Conservation (phyloP, 2,888 invertebrate genomes). For the Gymnosoma rotundatum region DNA sequence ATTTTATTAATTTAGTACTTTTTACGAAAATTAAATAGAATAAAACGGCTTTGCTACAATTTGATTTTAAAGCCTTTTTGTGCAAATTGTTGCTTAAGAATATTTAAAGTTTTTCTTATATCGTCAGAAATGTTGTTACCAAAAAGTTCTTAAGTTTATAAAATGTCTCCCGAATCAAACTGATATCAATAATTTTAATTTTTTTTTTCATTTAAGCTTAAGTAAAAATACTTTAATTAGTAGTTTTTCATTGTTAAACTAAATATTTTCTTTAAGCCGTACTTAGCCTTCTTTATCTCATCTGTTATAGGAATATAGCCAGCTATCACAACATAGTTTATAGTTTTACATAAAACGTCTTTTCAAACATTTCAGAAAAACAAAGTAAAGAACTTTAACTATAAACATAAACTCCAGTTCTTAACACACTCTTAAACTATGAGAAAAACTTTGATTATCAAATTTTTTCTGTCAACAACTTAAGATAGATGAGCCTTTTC, state of each 20-base stretch:
- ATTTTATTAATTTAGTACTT: too few species aligned
- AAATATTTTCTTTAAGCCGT: neutral
- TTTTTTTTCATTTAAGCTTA: too few species aligned
- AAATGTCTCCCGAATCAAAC: too few species aligned
- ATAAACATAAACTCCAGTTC: constrained; percentile 52
- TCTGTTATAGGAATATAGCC: constrained; percentile 9
- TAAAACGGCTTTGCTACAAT: too few species aligned
- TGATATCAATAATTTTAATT: too few species aligned
- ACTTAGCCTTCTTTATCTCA: neutral
- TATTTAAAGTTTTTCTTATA: too few species aligned
- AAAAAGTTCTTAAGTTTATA: too few species aligned
- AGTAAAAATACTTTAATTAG: neutral
- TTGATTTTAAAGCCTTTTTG: too few species aligned
- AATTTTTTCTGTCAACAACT: constrained; percentile 68
- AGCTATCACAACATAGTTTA: neutral
- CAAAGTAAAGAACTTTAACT: constrained; percentile 27
- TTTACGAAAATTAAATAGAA: too few species aligned
- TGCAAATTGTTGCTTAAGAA: too few species aligned
- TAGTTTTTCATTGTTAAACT: constrained; percentile 11
- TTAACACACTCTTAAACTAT: constrained; percentile 64
- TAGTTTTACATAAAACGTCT: neutral
- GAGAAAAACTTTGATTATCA: constrained; percentile 69
- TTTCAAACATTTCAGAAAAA: neutral
- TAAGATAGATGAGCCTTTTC: constrained; percentile 67
- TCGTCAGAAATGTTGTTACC: too few species aligned